phyloP scores from a whole-genome alignment of 2,113 vertebrate genomes.

The Thamnophis sirtalis region DNA sequence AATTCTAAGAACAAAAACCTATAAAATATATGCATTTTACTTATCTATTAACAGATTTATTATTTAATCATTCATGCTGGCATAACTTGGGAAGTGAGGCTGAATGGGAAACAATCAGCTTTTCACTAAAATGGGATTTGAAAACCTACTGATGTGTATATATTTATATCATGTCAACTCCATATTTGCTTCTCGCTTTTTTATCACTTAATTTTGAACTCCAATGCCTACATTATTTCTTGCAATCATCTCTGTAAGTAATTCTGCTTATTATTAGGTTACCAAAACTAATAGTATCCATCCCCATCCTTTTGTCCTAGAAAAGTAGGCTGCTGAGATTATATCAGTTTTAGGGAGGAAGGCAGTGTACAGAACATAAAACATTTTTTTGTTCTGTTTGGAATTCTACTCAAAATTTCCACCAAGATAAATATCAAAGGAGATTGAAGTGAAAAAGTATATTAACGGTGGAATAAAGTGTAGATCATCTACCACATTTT shows the following conservation, averaged over 20 bases:
- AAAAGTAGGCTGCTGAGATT: background rate
- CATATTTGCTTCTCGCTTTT: background rate
- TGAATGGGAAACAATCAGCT: background rate
- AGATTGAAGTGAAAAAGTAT: background rate
- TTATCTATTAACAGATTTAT: background rate
- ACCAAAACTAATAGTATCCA: background rate
- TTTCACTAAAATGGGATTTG: background rate
- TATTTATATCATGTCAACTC: background rate
- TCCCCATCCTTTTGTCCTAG: background rate
- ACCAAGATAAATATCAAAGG: background rate
- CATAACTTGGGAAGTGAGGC: background rate
- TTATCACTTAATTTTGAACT: background rate
- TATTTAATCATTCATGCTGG: background rate
- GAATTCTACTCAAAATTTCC: background rate
- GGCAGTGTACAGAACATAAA: background rate
- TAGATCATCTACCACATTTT: background rate
- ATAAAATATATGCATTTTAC: background rate
- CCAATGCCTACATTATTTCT: background rate
- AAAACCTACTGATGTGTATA: background rate
- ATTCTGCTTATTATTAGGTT: background rate
- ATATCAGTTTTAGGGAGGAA: background rate
- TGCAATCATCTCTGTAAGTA: background rate
- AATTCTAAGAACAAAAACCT: background rate
- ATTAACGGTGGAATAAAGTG: background rate
- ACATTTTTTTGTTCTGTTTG: background rate